phyloP scores from a whole-genome alignment of 2,888 invertebrate genomes.

The Parnassius glacialis region DNA sequence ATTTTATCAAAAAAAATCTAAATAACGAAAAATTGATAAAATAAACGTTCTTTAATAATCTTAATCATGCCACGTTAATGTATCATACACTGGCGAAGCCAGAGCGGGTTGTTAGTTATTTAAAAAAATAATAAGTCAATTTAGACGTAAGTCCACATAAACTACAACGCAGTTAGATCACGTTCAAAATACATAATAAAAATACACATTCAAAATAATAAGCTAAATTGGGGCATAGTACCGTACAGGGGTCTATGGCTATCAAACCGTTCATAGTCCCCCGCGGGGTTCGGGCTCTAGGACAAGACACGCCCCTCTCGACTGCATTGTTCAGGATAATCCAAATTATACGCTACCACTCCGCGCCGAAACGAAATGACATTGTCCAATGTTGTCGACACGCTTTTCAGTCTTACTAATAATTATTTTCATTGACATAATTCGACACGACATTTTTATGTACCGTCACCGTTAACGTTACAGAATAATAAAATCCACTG shows the following conservation, averaged over 20 bases:
- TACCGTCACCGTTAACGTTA: too few species aligned
- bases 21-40: too few species aligned
- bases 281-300: conserved; percentile 1
- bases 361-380: conserved; percentile 1
- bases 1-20: too few species aligned
- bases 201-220: conserved; percentile 14
- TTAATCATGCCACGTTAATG: too few species aligned
- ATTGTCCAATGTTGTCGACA: conserved; percentile 10
- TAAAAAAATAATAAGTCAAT: too few species aligned
- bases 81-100: too few species aligned
- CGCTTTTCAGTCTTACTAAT: conserved; percentile 11
- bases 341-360: conserved; percentile 38
- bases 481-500: too few species aligned
- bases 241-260: conserved; percentile 9
- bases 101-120: too few species aligned
- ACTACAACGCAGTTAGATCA: not conserved
- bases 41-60: too few species aligned
- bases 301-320: conserved; percentile 26
- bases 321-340: conserved; percentile 33
- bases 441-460: conserved; percentile 48
- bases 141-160: too few species aligned
- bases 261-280: conserved; percentile 3
- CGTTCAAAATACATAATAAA: too few species aligned
- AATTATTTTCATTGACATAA: conserved; percentile 17
- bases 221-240: conserved; percentile 8